Base-by-base conservation (phyloP, 2,888 invertebrate genomes). In the Drosophila mimetica region DNA sequence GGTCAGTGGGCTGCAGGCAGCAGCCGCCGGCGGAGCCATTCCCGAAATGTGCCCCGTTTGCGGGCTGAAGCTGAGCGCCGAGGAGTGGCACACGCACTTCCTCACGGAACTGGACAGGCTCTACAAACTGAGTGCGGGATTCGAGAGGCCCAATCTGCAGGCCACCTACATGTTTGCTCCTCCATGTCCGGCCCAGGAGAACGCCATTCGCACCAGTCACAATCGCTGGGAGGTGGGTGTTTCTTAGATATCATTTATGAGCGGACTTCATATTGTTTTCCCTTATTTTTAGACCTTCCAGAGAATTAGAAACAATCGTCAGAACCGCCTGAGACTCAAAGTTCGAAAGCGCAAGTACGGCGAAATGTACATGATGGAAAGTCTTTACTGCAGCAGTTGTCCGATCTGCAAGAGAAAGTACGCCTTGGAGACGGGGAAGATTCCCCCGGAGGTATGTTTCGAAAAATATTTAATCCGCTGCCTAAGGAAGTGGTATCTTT, bases 31-130 rank as follows among this genome's bases (percentile, higher is more conserved):
- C 20, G 83, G 89, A 32, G 89, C 90, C 77, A 84, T 91, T 57
- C 91, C 91, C 66, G 91, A 92, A 71, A 79, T 91, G 65, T 95
- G 95, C 90, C 95, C 95, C 13, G 93, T 95, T 46, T 95, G 95
- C 88, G 95, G 95, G 7, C 91, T 95, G 51, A 94, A 95, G 44
- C 92, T 95, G 67, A 93, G 94, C 34, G 91, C 93, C 4, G 94
- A 94, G 47, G 95, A 95, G 89, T 92, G 95, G 85, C 95, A 95
- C 87, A 91, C 94, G 28, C 95, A 95, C 91, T 94, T 95, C 83
- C 92, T 94, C 77, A 93, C 94, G 84, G 95, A 95, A 91, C 91
- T 95, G 78, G 95, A 95, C 86, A 93, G 95, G 73, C 92, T 95
- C 52, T 94, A 93, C 88, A 94, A 94, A 89, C 89, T 94, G 75